Evolutionary conservation across 2,113 vertebrate genomes (phyloP).

Genomic region (Myotis yumanensis): DNA sequence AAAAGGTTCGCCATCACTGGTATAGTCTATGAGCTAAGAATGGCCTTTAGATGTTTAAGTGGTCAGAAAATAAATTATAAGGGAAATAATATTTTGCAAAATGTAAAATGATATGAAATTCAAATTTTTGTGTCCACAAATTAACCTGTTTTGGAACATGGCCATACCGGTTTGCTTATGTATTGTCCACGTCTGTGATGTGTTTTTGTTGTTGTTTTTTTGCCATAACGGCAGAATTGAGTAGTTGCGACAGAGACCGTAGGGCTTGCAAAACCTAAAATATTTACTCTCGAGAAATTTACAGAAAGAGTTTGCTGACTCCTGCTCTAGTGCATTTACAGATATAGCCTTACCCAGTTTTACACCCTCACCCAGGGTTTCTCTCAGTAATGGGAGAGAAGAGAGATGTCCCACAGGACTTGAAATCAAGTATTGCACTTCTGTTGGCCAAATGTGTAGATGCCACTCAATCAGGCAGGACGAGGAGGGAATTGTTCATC

Average conservation of each 20-base stretch:
- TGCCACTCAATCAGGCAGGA: background rate
- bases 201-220: background rate
- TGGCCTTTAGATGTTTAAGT: conserved; percentile 13
- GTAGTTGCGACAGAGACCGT: background rate
- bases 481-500: background rate
- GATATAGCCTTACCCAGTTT: background rate
- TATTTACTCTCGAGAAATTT: background rate
- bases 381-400: background rate
- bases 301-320: background rate
- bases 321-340: background rate
- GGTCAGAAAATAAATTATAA: background rate
- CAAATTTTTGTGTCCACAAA: background rate
- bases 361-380: background rate
- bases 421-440: conserved; percentile 2
- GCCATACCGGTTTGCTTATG: background rate
- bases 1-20: too few species aligned
- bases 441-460: background rate
- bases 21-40: background rate
- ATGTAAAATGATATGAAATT: conserved; percentile 40
- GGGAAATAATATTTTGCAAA: background rate
- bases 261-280: background rate
- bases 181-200: background rate
- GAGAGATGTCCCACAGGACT: background rate
- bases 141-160: background rate
- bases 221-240: background rate